Evolutionary conservation across 2,888 invertebrate genomes (phyloP), one percentile per base, ranked within the genome.

Genomic region (Chalcosyrphus nemorum): DNA sequence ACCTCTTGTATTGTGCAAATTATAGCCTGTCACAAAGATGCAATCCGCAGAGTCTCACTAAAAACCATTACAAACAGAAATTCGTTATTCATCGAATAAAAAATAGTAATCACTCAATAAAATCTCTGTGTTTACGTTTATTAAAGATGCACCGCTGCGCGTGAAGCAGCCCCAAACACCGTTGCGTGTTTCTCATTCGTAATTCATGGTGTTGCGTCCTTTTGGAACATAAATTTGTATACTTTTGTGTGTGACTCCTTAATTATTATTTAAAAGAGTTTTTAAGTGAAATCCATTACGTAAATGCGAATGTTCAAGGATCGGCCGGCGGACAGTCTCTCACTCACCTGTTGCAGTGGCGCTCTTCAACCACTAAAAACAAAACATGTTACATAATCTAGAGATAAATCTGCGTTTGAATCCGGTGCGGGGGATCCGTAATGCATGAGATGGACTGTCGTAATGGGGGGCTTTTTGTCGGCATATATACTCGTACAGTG

Each of bases 181-280:
- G 32, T 82, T 80, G 84, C 84, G 74, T 84, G 84, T 17, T 19
- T 63, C 21, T 38, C 52, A 65, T 80, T 80, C 84, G 84, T 84
- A 84, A 84, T 80, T 84, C 84, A 84, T 52, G 27, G 52, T 45
- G 70, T 75, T 65, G 74, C 80, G 57, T 84, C 84, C 84, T 84
- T 70, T 74, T 43, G 35, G 56, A 63, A 65, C 11, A 84, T 84
- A 80, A 84, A 84, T 84, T 75, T 74, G 15, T 74, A 70, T n/a
- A n/a, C n/a, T n/a, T 52, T 74, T 80, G 38, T 57, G 68, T 57
- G 68, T 17, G 70, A 65, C 52, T 78, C 84, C 84, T 80, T 84
- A 84, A 84, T 80, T 80, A 70, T 80, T 63, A 70, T 75, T 76
- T 45, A 75, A 75, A 29, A 41, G 63, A 54, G 27, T 61, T 68